Conservation (phyloP, 2,113 vertebrate genomes). For the Bos javanicus region DNA sequence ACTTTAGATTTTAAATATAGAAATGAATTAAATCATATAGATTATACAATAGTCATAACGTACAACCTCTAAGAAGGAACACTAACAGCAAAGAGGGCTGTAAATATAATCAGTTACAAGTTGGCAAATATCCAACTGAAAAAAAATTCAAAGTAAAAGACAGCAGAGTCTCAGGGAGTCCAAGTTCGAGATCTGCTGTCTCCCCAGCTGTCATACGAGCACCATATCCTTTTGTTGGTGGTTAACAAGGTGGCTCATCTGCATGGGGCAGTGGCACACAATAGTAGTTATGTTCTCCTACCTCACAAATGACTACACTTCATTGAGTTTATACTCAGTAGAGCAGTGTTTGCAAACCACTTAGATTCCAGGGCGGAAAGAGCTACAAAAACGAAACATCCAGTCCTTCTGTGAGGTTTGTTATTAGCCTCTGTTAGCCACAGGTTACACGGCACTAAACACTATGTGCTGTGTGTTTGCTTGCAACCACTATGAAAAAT, state of each 20-base stretch:
- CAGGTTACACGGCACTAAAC: slow-evolving; percentile 73
- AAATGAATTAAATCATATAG: not conserved
- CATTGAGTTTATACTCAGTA: slow-evolving; percentile 65
- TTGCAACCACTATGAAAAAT: slow-evolving; percentile 66
- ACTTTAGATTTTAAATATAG: not conserved
- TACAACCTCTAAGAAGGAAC: not conserved
- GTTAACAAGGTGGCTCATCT: not conserved
- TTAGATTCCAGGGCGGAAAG: slow-evolving; percentile 70
- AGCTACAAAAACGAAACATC: slow-evolving; percentile 70
- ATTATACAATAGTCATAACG: not conserved
- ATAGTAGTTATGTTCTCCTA: slow-evolving; percentile 51
- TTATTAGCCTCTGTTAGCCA: slow-evolving; percentile 66
- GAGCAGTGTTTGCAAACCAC: slow-evolving; percentile 72
- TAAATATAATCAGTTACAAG: not conserved
- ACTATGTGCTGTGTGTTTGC: slow-evolving; percentile 69
- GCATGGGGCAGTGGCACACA: slow-evolving; percentile 17
- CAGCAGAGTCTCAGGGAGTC: not conserved
- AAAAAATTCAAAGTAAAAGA: not conserved
- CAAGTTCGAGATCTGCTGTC: not conserved
- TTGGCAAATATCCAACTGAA: slow-evolving; percentile 7
- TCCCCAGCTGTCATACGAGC: not conserved
- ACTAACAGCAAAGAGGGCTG: not conserved
- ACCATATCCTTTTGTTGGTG: not conserved
- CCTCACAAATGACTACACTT: slow-evolving; percentile 55
- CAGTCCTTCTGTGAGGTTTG: slow-evolving; percentile 66